phyloP scores from a whole-genome alignment of 2,888 invertebrate species.

The Paralinhomoeus sp. region DNA sequence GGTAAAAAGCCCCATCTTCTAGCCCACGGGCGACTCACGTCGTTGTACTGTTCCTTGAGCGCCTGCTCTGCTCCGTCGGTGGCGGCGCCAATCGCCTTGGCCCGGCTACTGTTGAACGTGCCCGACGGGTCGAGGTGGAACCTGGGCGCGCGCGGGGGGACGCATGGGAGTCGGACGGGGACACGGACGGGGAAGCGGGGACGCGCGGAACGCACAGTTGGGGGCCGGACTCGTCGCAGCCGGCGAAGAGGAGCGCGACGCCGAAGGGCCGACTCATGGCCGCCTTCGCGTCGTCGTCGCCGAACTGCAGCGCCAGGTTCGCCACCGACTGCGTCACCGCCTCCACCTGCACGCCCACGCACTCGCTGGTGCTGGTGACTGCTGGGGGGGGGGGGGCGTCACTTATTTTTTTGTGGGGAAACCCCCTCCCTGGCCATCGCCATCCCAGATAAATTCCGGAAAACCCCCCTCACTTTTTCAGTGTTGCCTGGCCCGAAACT shows the following conservation, averaged over 20 bases:
- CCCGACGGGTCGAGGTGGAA: constrained; percentile 97
- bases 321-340: constrained; percentile 95
- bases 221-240: constrained; percentile 63
- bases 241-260: constrained; percentile 88
- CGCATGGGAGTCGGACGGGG: neutral
- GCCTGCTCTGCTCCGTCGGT: constrained; percentile 97
- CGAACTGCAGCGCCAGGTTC: constrained; percentile 94
- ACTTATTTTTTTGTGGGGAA: too few species aligned
- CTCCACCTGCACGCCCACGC: constrained; percentile 57
- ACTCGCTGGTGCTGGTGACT: too few species aligned
- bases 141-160: constrained; percentile 6
- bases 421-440: too few species aligned
- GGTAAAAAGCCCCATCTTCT: too few species aligned
- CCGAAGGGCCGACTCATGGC: constrained; percentile 79
- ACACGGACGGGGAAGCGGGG: too few species aligned
- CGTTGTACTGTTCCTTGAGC: constrained; percentile 44
- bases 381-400: too few species aligned
- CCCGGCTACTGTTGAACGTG: constrained; percentile 88
- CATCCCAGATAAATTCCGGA: too few species aligned
- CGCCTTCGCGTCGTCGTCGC: constrained; percentile 76
- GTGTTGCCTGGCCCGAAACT: too few species aligned
- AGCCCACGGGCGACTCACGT: too few species aligned
- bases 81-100: constrained; percentile 96
- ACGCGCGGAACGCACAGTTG: constrained; percentile 43
- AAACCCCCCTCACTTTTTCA: too few species aligned